phyloP scores from a whole-genome alignment of 1,140 invertebrate genomes.

The Musca vetustissima region DNA sequence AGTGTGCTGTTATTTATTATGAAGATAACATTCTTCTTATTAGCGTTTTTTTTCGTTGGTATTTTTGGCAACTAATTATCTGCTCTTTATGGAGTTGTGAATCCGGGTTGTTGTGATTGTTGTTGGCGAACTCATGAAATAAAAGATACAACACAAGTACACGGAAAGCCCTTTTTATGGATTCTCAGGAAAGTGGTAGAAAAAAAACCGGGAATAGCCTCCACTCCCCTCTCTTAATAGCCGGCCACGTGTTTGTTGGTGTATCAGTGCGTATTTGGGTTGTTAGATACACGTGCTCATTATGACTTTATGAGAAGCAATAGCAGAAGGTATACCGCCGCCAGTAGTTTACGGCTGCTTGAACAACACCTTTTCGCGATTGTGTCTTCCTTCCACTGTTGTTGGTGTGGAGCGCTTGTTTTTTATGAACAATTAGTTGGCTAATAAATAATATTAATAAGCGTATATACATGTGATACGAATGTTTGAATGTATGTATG shows the following conservation, averaged over 20 bases:
- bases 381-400: neutral
- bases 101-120: too few species aligned
- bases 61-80: conserved; percentile 56
- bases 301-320: conserved; percentile 22
- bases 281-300: conserved; percentile 38
- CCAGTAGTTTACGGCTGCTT: too few species aligned
- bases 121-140: too few species aligned
- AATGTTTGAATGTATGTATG: neutral
- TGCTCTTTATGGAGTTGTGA: conserved; percentile 35
- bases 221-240: too few species aligned
- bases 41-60: too few species aligned
- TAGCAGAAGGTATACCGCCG: conserved; percentile 30
- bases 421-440: conserved; percentile 16
- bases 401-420: neutral
- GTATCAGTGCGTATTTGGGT: too few species aligned
- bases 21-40: conserved; percentile 25
- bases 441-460: conserved; percentile 24
- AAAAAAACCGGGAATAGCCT: too few species aligned
- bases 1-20: conserved; percentile 49
- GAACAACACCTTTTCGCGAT: neutral
- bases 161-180: too few species aligned
- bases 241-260: too few species aligned
- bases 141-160: too few species aligned
- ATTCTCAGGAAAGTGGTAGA: too few species aligned
- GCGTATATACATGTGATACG: neutral